These are phyloP conservation scores for Cyclopterus lumpus DNA, from an alignment of 2,797 vertebrate genomes.

Conservation along the genomic window DNA sequence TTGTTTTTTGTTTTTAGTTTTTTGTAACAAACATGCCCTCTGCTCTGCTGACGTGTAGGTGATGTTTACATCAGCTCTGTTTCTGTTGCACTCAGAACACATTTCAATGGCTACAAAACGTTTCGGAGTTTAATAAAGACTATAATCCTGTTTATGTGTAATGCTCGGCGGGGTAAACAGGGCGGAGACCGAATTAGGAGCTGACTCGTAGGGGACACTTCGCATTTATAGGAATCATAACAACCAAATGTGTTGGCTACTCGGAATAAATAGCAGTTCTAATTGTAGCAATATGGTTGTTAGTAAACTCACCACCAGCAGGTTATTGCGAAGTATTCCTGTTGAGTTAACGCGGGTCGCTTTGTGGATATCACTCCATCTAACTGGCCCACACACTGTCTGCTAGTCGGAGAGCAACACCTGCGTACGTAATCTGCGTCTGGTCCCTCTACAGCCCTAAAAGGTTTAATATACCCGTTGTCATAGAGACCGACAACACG, in stretches of 20 bases:
- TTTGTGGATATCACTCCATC: slow-evolving; percentile 22
- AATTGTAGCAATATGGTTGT: background rate
- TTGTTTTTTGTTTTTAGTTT: background rate
- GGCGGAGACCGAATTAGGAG: background rate
- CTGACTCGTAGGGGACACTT: background rate
- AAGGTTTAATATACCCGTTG: slow-evolving; percentile 77
- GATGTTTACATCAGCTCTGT: background rate
- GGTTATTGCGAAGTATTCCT: slow-evolving; percentile 15
- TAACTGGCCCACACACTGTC: slow-evolving; percentile 35
- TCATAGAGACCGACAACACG: slow-evolving; percentile 83
- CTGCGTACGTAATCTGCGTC: slow-evolving; percentile 77
- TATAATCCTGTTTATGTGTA: slow-evolving; percentile 7
- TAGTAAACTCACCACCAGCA: slow-evolving; percentile 63
- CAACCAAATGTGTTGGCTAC: rapidly evolving
- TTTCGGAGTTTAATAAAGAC: background rate
- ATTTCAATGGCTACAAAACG: background rate
- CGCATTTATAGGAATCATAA: rapidly evolving
- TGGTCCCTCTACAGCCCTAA: slow-evolving; percentile 48
- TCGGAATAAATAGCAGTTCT: background rate
- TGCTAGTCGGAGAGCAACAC: slow-evolving; percentile 40
- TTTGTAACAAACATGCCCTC: background rate
- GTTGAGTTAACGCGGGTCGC: slow-evolving; percentile 4
- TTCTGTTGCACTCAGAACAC: background rate
- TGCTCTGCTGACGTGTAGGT: background rate
- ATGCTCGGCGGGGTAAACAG: background rate